Percentiles rank a stretch among this genome's conserved stretches.
Evolutionary conservation across 2,888 invertebrate species (phyloP).

Genomic region (Tipula confusa): DNA sequence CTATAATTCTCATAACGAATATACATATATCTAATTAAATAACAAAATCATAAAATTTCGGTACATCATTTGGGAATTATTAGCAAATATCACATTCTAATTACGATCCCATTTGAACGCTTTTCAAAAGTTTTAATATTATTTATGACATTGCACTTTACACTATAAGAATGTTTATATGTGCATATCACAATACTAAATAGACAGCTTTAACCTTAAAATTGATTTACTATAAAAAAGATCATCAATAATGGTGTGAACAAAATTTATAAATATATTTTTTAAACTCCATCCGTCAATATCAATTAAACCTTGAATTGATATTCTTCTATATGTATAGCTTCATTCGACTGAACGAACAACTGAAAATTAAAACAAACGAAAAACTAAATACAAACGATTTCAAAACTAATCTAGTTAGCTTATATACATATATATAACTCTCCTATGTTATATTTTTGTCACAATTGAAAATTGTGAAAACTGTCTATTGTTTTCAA

Average conservation of each 20-base stretch:
- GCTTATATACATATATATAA: neutral
- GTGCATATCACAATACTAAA: neutral
- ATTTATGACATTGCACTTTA: constrained; percentile 15
- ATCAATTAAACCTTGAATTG: neutral
- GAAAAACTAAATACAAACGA: neutral
- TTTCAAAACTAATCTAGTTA: neutral
- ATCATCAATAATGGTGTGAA: neutral
- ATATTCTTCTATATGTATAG: neutral
- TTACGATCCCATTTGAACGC: neutral
- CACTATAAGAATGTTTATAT: neutral
- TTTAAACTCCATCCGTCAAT: neutral
- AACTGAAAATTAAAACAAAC: neutral
- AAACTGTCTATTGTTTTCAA: neutral
- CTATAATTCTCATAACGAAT: neutral
- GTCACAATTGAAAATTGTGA: neutral
- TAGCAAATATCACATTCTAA: neutral
- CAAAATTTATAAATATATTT: neutral
- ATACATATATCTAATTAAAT: neutral
- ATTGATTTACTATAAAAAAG: neutral
- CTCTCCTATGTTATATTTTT: too few relatives aligned
- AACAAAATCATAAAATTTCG: neutral
- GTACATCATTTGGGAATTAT: neutral
- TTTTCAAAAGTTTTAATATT: neutral
- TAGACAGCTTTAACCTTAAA: constrained; percentile 9
- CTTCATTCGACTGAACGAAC: neutral